These are phyloP conservation scores for Sarcophaga subvicina DNA, from an alignment of 2,888 invertebrate genomes.

Conservation along the genomic window DNA sequence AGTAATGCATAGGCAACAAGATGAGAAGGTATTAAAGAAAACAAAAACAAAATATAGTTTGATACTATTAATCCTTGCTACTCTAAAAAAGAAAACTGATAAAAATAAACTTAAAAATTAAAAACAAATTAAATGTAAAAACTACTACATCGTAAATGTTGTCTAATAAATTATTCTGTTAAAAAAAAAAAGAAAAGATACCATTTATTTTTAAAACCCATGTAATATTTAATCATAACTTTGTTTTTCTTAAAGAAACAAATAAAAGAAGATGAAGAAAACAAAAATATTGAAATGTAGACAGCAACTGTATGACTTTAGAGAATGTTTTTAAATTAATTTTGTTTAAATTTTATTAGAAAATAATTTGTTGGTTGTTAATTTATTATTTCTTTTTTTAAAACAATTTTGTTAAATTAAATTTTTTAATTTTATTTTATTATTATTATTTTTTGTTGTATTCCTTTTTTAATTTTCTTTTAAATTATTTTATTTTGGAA, in stretches of 20 bases:
- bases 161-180: constrained; percentile 10
- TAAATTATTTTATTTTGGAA: constrained; percentile 33
- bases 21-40: constrained; percentile 10
- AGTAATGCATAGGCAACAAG: not conserved
- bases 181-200: constrained; percentile 9
- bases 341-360: constrained; percentile 2
- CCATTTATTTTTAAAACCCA: not conserved
- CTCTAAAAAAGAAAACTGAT: not conserved
- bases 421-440: no score
- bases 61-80: no score
- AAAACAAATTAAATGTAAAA: not conserved
- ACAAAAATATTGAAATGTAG: not conserved
- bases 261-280: not conserved
- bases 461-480: not conserved
- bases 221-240: not conserved
- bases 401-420: constrained; percentile 23
- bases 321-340: constrained; percentile 29
- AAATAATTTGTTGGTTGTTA: not conserved
- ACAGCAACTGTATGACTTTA: constrained; percentile 28
- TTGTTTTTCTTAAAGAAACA: not conserved
- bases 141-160: not conserved
- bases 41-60: not conserved
- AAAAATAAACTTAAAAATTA: not conserved
- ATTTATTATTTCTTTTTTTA: constrained; percentile 20
- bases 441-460: constrained; percentile 11